A percentile compares a stretch with the other conserved stretches of the same genome.
Evolutionary conservation across 2,797 vertebrate genomes (phyloP).

Genomic region (Hafferia zeledoni): DNA sequence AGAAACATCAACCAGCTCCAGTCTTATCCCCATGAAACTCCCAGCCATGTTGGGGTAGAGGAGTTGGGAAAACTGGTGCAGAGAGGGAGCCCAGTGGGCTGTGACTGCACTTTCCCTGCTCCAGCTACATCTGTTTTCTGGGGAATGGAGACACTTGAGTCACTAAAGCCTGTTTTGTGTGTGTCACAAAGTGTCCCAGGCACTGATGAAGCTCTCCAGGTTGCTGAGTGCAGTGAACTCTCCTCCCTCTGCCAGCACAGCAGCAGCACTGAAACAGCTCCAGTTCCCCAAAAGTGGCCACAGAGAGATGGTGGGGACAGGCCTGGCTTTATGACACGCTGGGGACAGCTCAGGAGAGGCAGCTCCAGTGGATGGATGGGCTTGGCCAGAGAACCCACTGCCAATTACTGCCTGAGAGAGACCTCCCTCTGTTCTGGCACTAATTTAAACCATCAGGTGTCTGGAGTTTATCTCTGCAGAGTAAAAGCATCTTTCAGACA

Average conservation of each 20-base stretch:
- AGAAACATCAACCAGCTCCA: not conserved
- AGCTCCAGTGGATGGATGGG: not conserved
- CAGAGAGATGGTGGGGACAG: not conserved
- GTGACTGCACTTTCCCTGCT: not conserved
- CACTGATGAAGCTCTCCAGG: not conserved
- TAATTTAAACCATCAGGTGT: not conserved
- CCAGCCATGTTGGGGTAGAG: not conserved
- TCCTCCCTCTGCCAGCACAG: not conserved
- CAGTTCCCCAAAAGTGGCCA: not conserved
- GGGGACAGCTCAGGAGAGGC: not conserved
- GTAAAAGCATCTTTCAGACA: not conserved
- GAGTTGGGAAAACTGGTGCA: not conserved
- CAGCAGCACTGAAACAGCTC: not conserved
- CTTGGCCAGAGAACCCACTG: not conserved
- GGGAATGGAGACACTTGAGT: not conserved
- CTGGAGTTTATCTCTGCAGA: not conserved
- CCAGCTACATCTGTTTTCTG: not conserved
- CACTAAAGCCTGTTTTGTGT: not conserved
- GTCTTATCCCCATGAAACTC: not conserved
- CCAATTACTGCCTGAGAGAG: not conserved
- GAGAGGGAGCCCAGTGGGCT: not conserved
- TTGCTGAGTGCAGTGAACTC: not conserved
- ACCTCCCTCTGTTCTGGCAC: not conserved
- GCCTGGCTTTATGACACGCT: not conserved
- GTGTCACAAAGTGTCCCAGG: not conserved